Percentiles rank a stretch among this genome's conserved stretches.
Evolutionary conservation across 2,888 invertebrate species (phyloP).

Genomic region (Synanthedon vespiformis): DNA sequence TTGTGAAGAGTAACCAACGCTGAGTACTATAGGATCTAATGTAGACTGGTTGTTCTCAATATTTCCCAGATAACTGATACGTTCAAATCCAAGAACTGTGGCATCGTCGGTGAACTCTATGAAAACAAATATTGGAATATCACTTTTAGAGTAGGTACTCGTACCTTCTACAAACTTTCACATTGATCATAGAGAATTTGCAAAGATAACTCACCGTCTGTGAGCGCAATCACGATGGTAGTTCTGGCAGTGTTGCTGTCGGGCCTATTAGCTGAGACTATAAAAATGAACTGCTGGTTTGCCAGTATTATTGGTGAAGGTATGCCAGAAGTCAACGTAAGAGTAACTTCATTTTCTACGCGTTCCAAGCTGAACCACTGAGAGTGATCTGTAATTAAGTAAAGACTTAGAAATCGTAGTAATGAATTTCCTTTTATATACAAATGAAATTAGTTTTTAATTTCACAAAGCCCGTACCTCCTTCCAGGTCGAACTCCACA

Average conservation of each 20-base stretch:
- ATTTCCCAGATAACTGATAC: conserved; percentile 12
- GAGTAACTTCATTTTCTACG: conserved; percentile 7
- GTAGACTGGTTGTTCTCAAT: conserved; percentile 10
- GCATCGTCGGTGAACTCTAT: neutral
- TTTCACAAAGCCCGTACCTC: conserved; percentile 1
- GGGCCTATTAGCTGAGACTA: conserved; percentile 13
- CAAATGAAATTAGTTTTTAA: too few relatives aligned
- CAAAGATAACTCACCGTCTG: conserved; percentile 9
- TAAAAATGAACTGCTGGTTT: conserved; percentile 18
- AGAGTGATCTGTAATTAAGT: conserved; percentile 15
- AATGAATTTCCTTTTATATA: too few relatives aligned
- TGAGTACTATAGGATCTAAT: conserved; percentile 8
- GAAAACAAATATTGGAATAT: too few relatives aligned
- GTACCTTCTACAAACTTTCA: too few relatives aligned
- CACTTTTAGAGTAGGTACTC: too few relatives aligned
- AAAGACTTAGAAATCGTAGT: too few relatives aligned
- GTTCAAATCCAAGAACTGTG: conserved; percentile 9
- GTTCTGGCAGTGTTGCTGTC: conserved; percentile 10
- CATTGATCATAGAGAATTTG: too few relatives aligned
- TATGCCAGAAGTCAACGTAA: conserved; percentile 10
- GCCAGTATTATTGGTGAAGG: conserved; percentile 16
- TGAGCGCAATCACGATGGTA: conserved; percentile 15
- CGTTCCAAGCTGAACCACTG: conserved; percentile 16
- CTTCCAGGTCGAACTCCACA: conserved; percentile 1
- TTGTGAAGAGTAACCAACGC: conserved; percentile 13